Conservation (phyloP, 2,113 vertebrate species). For the Limnothrissa miodon region DNA sequence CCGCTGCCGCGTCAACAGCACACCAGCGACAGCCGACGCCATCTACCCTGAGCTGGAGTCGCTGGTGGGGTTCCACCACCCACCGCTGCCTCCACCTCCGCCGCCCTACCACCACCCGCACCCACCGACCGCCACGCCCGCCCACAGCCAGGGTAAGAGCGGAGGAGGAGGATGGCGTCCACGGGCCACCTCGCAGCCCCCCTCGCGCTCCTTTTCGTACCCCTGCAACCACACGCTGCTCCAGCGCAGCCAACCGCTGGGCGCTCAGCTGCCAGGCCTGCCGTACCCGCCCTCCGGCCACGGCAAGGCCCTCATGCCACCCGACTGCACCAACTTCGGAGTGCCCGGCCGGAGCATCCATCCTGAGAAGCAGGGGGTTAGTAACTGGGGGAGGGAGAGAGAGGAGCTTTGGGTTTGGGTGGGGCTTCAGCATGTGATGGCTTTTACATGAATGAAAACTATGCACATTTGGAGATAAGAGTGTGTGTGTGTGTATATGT, state of each 20-base stretch:
- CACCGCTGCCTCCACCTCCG: constrained; percentile 90
- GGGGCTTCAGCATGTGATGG: too few species aligned
- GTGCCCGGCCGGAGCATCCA: constrained; percentile 75
- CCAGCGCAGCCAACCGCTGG: constrained; percentile 65
- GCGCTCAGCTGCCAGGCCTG: constrained; percentile 76
- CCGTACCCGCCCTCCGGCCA: constrained; percentile 74
- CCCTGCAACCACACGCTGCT: constrained; percentile 91
- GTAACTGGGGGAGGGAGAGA: constrained; percentile 38
- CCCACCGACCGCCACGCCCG: constrained; percentile 74
- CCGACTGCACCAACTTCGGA: constrained; percentile 85
- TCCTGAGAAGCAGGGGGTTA: constrained; percentile 87
- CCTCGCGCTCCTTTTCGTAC: constrained; percentile 94
- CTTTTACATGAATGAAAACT: too few species aligned
- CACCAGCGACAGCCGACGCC: constrained; percentile 84
- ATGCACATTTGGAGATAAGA: too few species aligned
- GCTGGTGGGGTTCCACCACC: constrained; percentile 91
- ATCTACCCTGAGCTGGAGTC: constrained; percentile 95
- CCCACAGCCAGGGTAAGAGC: constrained; percentile 86
- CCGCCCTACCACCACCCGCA: constrained; percentile 85
- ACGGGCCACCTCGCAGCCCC: constrained; percentile 84
- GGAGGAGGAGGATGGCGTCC: constrained; percentile 90
- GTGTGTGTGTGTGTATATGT: too few species aligned
- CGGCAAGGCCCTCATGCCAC: constrained; percentile 76
- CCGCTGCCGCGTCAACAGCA: constrained; percentile 91
- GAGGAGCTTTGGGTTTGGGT: background rate